Conservation (phyloP, 2,888 invertebrate species). For the Lasioglossum pauxillum region DNA sequence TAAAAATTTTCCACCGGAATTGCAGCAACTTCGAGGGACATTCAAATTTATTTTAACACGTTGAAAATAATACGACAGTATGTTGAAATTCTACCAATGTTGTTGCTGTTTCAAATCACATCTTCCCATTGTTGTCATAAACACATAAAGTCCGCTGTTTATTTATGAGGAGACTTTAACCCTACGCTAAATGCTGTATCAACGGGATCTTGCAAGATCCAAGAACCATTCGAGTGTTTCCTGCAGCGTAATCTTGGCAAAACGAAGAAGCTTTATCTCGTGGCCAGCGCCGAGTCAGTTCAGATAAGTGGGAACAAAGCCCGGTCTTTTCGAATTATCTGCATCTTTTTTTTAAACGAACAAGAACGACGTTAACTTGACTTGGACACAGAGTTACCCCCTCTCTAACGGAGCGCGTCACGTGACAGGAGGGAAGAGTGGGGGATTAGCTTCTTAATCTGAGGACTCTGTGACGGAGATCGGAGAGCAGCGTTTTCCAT, state of each 20-base stretch:
- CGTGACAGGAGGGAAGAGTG: too few relatives aligned
- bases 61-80: too few relatives aligned
- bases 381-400: too few relatives aligned
- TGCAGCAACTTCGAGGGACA: too few relatives aligned
- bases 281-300: not conserved
- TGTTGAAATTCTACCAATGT: too few relatives aligned
- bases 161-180: not conserved
- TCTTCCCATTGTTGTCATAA: too few relatives aligned
- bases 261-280: not conserved
- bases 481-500: not conserved
- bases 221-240: not conserved
- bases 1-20: too few relatives aligned
- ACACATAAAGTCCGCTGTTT: too few relatives aligned
- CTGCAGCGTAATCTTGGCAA: not conserved
- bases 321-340: slow-evolving; percentile 18
- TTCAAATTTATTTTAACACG: too few relatives aligned
- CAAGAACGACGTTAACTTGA: not conserved
- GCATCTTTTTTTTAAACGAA: not conserved
- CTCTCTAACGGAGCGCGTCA: too few relatives aligned
- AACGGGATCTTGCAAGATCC: not conserved
- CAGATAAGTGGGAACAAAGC: slow-evolving; percentile 65
- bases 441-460: too few relatives aligned
- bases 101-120: too few relatives aligned
- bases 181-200: not conserved
- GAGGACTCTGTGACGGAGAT: not conserved